These are phyloP conservation scores for Spinus pinus DNA, from an alignment of 2,797 vertebrate species.

Conservation along the genomic window DNA sequence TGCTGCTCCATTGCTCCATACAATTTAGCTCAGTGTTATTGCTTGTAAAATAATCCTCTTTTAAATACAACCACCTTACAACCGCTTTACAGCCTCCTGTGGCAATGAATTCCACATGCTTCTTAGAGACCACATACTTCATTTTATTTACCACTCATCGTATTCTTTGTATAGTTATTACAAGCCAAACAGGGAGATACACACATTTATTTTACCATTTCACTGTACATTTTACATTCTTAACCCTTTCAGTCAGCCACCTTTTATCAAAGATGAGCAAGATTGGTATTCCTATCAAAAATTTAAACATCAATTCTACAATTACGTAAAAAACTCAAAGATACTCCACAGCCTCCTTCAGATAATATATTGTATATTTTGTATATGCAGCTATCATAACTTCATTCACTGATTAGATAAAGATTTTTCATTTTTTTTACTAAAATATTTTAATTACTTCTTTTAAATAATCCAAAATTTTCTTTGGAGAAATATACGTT, in stretches of 20 bases:
- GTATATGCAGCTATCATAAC: background rate
- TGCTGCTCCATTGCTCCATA: background rate
- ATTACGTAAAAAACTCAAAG: background rate
- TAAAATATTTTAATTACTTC: background rate
- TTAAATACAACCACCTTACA: conserved; percentile 53
- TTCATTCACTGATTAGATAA: background rate
- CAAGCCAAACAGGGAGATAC: background rate
- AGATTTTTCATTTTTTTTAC: background rate
- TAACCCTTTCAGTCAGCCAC: background rate
- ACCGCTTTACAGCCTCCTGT: conserved; percentile 25
- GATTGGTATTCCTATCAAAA: background rate
- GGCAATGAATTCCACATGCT: conserved; percentile 51
- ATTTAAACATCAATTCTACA: background rate
- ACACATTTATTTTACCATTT: background rate
- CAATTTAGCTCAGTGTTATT: conserved; percentile 44
- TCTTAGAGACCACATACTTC: background rate
- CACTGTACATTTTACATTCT: background rate
- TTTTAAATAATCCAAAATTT: background rate
- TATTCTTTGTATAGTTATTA: background rate
- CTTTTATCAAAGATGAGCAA: background rate
- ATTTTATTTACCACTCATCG: conserved; percentile 40
- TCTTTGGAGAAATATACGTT: background rate
- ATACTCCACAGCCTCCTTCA: background rate
- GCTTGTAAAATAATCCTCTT: conserved; percentile 66
- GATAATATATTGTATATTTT: background rate